Conservation (phyloP, 2,888 invertebrate genomes). For the Syrista parreyssii region DNA sequence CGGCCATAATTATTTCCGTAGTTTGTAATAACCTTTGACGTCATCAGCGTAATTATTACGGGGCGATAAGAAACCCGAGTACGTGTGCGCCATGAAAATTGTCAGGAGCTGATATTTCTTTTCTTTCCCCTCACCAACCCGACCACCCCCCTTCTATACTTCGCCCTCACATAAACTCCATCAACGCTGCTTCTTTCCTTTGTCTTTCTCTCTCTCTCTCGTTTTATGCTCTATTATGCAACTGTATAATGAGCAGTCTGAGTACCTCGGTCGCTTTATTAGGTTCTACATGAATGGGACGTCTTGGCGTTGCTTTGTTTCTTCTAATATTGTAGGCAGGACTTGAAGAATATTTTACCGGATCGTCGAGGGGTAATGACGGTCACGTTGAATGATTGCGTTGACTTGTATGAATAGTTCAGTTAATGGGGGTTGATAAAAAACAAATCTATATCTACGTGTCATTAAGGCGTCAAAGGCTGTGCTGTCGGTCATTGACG, state of each 20-base stretch:
- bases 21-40: constrained; percentile 13
- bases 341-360: not conserved
- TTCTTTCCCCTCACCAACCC: not conserved
- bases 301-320: not conserved
- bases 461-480: no score
- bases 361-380: not conserved
- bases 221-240: not conserved
- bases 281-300: not conserved
- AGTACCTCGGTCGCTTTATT: not conserved
- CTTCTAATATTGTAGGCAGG: not conserved
- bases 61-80: not conserved
- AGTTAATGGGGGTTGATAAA: not conserved
- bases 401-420: not conserved
- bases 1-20: constrained; percentile 16
- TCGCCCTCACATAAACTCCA: not conserved
- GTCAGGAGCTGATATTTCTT: not conserved
- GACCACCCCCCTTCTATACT: no score
- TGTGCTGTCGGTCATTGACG: no score
- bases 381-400: not conserved
- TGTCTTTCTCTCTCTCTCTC: not conserved
- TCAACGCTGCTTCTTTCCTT: not conserved
- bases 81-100: not conserved
- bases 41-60: constrained; percentile 15
- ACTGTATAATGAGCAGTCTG: not conserved
- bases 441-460: no score